Conservation (phyloP, 2,797 vertebrate genomes). For the Dromococcyx pavoninus region DNA sequence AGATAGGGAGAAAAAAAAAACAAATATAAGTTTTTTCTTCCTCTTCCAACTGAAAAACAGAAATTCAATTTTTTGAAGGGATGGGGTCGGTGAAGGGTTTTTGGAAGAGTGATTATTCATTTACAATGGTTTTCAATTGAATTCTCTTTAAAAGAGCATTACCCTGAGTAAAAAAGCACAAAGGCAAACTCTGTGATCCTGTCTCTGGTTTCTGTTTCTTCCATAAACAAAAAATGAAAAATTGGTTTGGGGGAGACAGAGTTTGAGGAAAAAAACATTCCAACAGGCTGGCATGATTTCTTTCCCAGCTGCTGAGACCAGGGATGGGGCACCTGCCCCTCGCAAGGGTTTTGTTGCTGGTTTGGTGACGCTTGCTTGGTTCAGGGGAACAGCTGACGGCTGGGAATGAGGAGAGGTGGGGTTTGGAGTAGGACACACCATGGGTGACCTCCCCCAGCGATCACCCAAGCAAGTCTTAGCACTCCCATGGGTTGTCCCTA, state of each 20-base stretch:
- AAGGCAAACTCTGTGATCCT: no score
- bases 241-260: background rate
- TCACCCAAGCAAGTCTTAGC: background rate
- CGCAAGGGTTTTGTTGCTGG: fast-evolving
- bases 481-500: background rate
- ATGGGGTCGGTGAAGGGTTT: background rate
- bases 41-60: background rate
- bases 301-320: background rate
- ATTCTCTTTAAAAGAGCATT: background rate
- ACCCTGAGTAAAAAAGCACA: background rate
- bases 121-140: background rate
- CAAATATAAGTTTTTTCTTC: background rate
- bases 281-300: background rate
- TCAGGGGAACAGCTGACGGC: background rate
- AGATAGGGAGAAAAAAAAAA: no score
- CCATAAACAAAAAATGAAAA: background rate
- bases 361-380: fast-evolving
- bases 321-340: background rate
- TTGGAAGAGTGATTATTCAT: background rate
- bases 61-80: background rate
- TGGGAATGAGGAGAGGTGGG: background rate
- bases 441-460: fast-evolving
- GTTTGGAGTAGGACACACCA: background rate
- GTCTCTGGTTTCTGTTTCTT: background rate
- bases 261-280: background rate